Evolutionary conservation across 2,113 vertebrate genomes (phyloP).

Genomic region (Psilopsiagon aurifrons): DNA sequence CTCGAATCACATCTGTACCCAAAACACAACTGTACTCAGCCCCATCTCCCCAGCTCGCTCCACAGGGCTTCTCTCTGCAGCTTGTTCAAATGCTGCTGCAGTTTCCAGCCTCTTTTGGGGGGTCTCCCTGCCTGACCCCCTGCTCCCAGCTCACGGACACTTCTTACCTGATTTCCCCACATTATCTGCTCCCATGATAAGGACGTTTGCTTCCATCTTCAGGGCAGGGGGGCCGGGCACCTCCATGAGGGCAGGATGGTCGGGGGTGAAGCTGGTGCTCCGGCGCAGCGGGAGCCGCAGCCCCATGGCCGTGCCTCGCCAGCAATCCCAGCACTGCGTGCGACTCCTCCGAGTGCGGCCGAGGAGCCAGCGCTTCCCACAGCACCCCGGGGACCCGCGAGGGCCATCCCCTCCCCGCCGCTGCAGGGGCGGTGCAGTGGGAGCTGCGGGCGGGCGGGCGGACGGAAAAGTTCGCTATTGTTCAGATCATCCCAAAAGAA

Average conservation of each 20-base stretch:
- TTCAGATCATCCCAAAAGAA: neutral
- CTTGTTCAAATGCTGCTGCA: neutral
- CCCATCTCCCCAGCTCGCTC: neutral
- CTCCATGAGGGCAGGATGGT: slow-evolving; percentile 60
- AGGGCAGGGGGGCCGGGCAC: neutral
- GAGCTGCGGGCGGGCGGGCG: neutral
- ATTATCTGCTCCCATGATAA: slow-evolving; percentile 80
- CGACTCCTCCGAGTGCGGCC: neutral
- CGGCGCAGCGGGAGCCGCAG: slow-evolving; percentile 66
- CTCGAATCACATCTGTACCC: neutral
- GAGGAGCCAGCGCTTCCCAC: neutral
- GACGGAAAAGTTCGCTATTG: neutral
- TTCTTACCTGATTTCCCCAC: slow-evolving; percentile 86
- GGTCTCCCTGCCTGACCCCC: neutral
- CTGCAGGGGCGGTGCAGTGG: slow-evolving; percentile 1
- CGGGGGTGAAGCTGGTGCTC: slow-evolving; percentile 70
- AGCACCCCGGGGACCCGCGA: neutral
- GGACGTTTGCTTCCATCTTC: slow-evolving; percentile 81
- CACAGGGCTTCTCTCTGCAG: neutral
- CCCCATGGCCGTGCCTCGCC: slow-evolving; percentile 42
- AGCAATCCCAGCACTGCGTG: fast-evolving
- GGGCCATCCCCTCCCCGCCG: slow-evolving; percentile 17
- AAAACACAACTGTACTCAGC: neutral
- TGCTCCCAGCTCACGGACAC: fast-evolving
- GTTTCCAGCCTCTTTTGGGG: neutral